Evolutionary conservation across 2,113 vertebrate genomes (phyloP), one percentile per base, ranked within the genome.

Genomic region (Cacatua alba): DNA sequence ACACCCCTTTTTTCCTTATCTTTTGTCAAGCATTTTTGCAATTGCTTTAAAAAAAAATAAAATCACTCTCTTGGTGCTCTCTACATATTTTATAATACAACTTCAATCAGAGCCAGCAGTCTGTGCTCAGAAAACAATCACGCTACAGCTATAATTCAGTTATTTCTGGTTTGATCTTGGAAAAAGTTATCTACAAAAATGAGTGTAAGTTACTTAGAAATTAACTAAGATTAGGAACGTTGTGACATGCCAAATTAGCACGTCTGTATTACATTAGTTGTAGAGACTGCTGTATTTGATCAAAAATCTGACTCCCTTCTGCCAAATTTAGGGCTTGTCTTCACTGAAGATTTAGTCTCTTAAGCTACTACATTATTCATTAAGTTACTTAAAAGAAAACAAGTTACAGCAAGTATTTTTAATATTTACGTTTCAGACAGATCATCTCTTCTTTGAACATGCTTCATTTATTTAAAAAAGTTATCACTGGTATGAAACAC

Each of bases 401-500:
- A 87, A 75, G 57, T 71, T 79, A 75, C 48, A 96, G 52, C 29
- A 92, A 88, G 20, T n/a, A 64, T 33, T 92, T 92, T 74, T 67
- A 76, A 69, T 85, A 70, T 86, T 80, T 80, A 81, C 39, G 24
- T 43, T 94, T 76, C 76, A 82, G 72, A 88, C 23, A 72, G 62
- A 79, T 59, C 85, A 68, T 17, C 17, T 88, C 51, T 59, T 75
- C 59, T 77, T 51, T 77, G 78, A 95, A 51, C 20, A 77, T 13
- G 35, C 26, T 80, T 86, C 46, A 68, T 48, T 86, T 93, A 82
- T 62, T 75, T 69, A 39, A 63, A 90, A 60, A 86, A 77, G 55
- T n/a, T 51, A 91, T 49, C 62, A n/a, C 28, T 86, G 60, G 29
- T 72, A 81, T 17, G 46, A 92, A 96, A 93, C 69, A 91, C 74